These are phyloP conservation scores for Rhadina sibilatrix DNA, from an alignment of 2,113 vertebrate species.

Conservation along the genomic window DNA sequence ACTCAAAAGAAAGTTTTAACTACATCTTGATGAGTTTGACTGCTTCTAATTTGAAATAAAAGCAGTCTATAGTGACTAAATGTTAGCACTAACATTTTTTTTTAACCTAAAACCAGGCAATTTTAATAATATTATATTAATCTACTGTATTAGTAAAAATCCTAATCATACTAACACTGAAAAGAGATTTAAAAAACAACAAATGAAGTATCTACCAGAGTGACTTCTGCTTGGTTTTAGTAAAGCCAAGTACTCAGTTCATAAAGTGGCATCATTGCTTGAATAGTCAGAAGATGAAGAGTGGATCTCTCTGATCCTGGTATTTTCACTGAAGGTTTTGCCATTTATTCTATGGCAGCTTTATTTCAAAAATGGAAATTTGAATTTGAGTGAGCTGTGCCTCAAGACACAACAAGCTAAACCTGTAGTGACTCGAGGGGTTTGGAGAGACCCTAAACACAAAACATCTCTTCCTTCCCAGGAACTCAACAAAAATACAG, in stretches of 20 bases:
- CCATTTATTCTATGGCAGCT: not conserved
- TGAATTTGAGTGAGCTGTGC: not conserved
- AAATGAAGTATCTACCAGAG: not conserved
- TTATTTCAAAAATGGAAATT: not conserved
- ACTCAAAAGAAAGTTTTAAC: not conserved
- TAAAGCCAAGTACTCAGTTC: not conserved
- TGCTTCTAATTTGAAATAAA: not conserved
- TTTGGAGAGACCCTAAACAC: not conserved
- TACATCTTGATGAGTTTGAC: not conserved
- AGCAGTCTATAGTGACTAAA: not conserved
- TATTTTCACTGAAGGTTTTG: not conserved
- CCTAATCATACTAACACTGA: not conserved
- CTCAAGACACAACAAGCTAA: not conserved
- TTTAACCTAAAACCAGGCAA: not conserved
- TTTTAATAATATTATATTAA: not conserved
- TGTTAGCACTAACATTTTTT: not conserved
- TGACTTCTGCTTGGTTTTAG: not conserved
- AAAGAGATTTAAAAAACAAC: not conserved
- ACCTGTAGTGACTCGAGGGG: accelerated
- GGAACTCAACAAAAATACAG: not conserved
- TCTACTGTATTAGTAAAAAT: not conserved
- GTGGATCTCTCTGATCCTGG: not conserved
- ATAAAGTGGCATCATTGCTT: not conserved
- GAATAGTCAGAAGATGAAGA: not conserved
- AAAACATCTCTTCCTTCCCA: accelerated